Evolutionary conservation across 64 coral and sea anemone genomes (phyloP).

Genomic region (Acropora tenuis): DNA sequence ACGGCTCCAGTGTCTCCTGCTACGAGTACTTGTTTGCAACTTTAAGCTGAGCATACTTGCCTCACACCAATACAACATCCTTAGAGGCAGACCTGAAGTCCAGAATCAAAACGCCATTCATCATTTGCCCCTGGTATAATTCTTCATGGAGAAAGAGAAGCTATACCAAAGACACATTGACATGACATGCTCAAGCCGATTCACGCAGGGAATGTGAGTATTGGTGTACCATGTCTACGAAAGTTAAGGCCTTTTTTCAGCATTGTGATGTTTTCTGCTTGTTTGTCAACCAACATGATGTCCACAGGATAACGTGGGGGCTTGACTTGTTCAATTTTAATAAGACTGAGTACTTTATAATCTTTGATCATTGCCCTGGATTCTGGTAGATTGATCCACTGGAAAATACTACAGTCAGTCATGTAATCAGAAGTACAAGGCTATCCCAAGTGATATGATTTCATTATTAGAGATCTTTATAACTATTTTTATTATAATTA

Average conservation of each 20-base stretch:
- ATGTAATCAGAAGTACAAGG: not conserved
- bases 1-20: no score
- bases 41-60: not conserved
- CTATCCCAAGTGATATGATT: no score
- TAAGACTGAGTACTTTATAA: not conserved
- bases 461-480: no score
- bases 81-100: not conserved
- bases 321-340: not conserved
- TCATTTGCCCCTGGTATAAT: not conserved
- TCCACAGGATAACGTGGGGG: not conserved
- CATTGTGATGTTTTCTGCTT: not conserved
- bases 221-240: not conserved
- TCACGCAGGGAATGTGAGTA: not conserved
- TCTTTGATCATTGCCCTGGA: not conserved
- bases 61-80: not conserved
- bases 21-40: not conserved
- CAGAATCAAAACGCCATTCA: not conserved
- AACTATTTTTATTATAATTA: no score
- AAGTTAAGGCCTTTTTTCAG: not conserved
- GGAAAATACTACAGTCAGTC: not conserved
- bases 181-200: not conserved
- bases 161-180: not conserved
- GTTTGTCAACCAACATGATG: not conserved
- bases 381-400: conserved; percentile 8
- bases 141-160: not conserved